Percentiles rank a stretch among this genome's conserved stretches.
Conservation (phyloP, 1,140 invertebrate species). For the Copidosoma floridanum region DNA sequence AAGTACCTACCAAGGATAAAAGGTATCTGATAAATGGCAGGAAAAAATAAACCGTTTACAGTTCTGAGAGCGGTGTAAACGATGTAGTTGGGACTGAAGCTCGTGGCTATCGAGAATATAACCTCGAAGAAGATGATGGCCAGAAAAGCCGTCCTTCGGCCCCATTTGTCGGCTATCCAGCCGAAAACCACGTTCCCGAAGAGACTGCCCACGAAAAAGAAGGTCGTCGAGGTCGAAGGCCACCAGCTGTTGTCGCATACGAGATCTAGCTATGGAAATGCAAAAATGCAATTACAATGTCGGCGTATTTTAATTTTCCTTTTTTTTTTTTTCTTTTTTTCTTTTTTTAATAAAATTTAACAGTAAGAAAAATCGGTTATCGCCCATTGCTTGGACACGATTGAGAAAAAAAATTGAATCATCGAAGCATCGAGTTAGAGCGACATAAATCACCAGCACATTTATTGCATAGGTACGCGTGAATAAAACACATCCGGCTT, state of each 20-base stretch:
- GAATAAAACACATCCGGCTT: conserved; percentile 26
- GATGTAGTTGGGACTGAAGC: conserved; percentile 67
- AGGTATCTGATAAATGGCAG: conserved; percentile 69
- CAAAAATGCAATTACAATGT: conserved; percentile 51
- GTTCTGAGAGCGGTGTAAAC: conserved; percentile 65
- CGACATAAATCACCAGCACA: no score
- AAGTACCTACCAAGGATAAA: conserved; percentile 66
- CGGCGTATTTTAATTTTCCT: conserved; percentile 1
- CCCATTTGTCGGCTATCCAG: conserved; percentile 71
- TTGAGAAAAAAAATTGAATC: no score
- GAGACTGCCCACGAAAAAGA: conserved; percentile 69
- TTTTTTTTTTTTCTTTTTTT: no score
- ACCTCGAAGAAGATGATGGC: conserved; percentile 68
- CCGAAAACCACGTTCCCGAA: conserved; percentile 72
- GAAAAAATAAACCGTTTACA: conserved; percentile 69
- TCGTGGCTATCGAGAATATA: conserved; percentile 66
- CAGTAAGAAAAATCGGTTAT: no score
- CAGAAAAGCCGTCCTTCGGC: conserved; percentile 68
- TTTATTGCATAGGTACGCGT: no score
- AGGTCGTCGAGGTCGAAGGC: conserved; percentile 64
- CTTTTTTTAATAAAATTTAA: no score
- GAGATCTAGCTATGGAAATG: conserved; percentile 64
- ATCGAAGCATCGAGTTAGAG: conserved; percentile 24
- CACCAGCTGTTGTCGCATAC: conserved; percentile 68
- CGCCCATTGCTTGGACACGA: no score